Evolutionary conservation across 2,888 invertebrate species (phyloP), one percentile per base, ranked within the genome.

Genomic region (Anthrax anthrax): DNA sequence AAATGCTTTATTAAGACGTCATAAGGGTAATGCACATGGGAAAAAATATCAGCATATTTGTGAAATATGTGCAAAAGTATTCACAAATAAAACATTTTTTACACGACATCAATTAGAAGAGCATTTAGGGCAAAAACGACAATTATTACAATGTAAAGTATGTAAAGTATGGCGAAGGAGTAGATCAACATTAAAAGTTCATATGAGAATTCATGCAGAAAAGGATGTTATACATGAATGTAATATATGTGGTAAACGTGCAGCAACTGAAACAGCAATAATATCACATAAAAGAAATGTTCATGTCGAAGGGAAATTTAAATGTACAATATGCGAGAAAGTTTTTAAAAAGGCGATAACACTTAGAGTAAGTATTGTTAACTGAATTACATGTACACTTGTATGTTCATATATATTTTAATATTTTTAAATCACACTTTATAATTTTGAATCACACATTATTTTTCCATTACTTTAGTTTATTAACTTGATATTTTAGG

Each of bases 101-200:
- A 53, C 54, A 12, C 52, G 51, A 36, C 55, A 55, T 39, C 52
- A 52, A 14, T 38, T 52, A 4, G 52, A 52, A 27, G 55, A 52
- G 37, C 39, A 46, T 51, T 38, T 49, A 51, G 45, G 54, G 52
- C 14, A 46, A 52, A 16, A 37, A 9, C 39, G 51, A 34, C 56
- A 52, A 10, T 48, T 50, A 18, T 45, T 56, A 12, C 55, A 54
- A 44, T 56, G 56, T 17, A 46, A 51, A 42, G 44, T 53, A 27
- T 56, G 56, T 23, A 50, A 50, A 16, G 52, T 49, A 12, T 52
- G 55, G 53, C 50, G 55, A 50, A 56, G 54, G 42, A 55, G 55
- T 19, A 51, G 54, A 18, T 50, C 50, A 29, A 54, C 53, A 16
- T 48, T 56, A 47, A 52, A 53, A 16, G 51, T 50, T n/a, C 56